Percentiles rank a stretch among this genome's conserved stretches.
Conservation (phyloP, 2,888 invertebrate species). For the Sinotaia quadrata region DNA sequence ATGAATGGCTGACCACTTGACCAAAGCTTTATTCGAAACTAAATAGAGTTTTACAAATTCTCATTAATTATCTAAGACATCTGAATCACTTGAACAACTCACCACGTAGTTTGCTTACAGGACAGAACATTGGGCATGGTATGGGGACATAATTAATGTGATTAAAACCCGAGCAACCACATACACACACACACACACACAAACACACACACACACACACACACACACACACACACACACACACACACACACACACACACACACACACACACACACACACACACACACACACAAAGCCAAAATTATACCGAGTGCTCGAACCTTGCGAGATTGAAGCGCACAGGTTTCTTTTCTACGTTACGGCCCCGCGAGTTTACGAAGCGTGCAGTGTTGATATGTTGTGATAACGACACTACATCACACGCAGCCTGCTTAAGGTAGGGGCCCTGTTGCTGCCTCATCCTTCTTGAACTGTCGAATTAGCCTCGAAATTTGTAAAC, state of each 20-base stretch:
- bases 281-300: neutral
- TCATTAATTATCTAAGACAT: too few species aligned
- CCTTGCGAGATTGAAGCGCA: neutral
- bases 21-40: too few species aligned
- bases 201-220: constrained; percentile 11
- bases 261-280: neutral
- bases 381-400: neutral
- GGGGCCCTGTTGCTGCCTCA: too few species aligned
- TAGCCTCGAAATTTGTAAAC: too few species aligned
- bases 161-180: neutral
- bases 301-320: neutral
- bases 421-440: neutral
- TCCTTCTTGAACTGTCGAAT: too few species aligned
- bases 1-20: too few species aligned
- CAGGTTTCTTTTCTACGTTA: neutral
- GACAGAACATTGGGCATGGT: neutral
- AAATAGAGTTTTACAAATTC: too few species aligned
- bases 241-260: neutral
- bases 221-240: neutral
- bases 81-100: too few species aligned
- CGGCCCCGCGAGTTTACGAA: neutral
- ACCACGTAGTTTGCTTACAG: too few species aligned
- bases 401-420: neutral
- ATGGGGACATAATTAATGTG: neutral
- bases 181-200: neutral